Percentiles rank a stretch among this genome's conserved stretches.
Evolutionary conservation across 2,797 vertebrate species (phyloP).

Genomic region (Sebastes oblongus): DNA sequence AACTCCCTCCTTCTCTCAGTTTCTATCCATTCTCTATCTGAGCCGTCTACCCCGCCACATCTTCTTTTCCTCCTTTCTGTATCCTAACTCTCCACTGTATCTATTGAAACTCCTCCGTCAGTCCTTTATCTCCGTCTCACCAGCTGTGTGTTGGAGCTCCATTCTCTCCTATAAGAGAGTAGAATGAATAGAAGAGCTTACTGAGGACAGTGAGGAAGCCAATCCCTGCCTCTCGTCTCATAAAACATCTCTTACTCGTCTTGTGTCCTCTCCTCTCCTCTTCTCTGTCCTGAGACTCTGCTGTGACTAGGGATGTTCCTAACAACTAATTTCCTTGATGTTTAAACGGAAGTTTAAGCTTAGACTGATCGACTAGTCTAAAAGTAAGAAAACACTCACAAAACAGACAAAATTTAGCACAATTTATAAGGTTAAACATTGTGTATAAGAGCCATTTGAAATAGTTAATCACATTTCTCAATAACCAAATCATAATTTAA

Average conservation of each 20-base stretch:
- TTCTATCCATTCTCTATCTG: background rate
- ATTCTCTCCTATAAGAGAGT: slow-evolving; percentile 40
- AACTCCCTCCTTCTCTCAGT: background rate
- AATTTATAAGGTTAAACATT: background rate
- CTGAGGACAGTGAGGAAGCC: slow-evolving; percentile 32
- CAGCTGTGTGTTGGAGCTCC: slow-evolving; percentile 49
- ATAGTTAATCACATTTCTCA: too few species aligned
- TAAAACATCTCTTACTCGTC: slow-evolving; percentile 11
- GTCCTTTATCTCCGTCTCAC: slow-evolving; percentile 57
- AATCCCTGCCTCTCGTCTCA: slow-evolving; percentile 40
- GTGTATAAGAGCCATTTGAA: background rate
- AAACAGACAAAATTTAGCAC: rapidly evolving
- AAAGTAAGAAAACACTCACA: background rate
- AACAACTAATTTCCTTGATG: background rate
- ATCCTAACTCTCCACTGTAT: slow-evolving; percentile 19
- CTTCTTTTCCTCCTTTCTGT: background rate
- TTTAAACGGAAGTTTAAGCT: background rate
- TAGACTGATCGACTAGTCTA: background rate
- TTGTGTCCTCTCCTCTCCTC: background rate
- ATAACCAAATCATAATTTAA: background rate
- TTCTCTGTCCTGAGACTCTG: slow-evolving; percentile 4
- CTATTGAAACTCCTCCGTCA: slow-evolving; percentile 35
- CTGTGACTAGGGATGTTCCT: background rate
- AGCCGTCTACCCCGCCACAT: background rate
- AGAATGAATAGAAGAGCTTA: slow-evolving; percentile 55